Conservation (phyloP, 2,888 invertebrate genomes). For the Drosophila pegasa region DNA sequence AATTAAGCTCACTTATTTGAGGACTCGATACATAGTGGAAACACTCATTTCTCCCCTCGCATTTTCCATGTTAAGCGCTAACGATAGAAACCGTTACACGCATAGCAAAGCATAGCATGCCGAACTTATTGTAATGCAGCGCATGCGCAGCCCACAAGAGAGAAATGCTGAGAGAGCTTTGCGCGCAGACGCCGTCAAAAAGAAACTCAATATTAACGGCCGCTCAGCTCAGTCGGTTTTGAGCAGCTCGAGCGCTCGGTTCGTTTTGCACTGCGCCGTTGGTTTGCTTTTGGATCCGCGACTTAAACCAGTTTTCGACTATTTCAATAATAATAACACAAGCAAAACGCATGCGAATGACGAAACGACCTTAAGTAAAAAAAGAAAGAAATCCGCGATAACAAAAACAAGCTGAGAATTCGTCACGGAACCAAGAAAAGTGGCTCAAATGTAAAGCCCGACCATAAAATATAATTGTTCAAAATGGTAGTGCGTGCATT, state of each 20-base stretch:
- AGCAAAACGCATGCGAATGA: conserved; percentile 60
- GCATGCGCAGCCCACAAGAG: conserved; percentile 46
- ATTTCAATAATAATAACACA: conserved; percentile 49
- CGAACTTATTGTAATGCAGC: conserved; percentile 50
- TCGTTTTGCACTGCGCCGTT: conserved; percentile 20
- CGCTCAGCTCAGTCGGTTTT: conserved; percentile 55
- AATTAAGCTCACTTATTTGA: background rate
- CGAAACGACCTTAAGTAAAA: conserved; percentile 70
- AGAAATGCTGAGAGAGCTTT: conserved; percentile 24
- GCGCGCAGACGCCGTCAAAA: conserved; percentile 33
- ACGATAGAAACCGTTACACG: conserved; percentile 47
- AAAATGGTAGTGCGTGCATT: conserved; percentile 15
- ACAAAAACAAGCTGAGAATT: conserved; percentile 16
- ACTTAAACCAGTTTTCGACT: conserved; percentile 66
- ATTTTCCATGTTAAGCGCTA: conserved; percentile 17
- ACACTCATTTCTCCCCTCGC: conserved; percentile 28
- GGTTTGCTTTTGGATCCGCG: conserved; percentile 42
- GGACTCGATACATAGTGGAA: background rate
- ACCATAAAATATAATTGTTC: background rate
- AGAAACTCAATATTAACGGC: conserved; percentile 31
- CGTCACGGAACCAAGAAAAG: conserved; percentile 16
- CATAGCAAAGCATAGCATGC: background rate
- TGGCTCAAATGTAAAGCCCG: conserved; percentile 8
- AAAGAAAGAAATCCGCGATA: conserved; percentile 25
- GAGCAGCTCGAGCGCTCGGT: conserved; percentile 48